Evolutionary conservation across 2,113 vertebrate species (phyloP), one percentile per base, ranked within the genome.

Genomic region (Caretta caretta): DNA sequence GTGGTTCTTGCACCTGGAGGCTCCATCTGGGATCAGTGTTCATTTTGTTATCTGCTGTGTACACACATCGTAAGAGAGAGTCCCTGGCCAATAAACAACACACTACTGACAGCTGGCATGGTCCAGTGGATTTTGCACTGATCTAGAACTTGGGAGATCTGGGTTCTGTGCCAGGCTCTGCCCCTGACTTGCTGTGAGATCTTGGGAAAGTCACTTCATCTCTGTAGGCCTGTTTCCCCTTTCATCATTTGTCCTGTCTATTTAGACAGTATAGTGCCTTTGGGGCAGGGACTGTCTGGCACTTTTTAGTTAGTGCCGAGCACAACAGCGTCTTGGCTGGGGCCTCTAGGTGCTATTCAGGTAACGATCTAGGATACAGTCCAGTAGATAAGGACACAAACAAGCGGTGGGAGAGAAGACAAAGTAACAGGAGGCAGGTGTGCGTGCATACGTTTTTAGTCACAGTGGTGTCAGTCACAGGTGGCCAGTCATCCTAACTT

Each of bases 401-500:
- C 35, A 90, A 10, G 38, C 27, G 1, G 85, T 56, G 86, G 88
- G 93, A 91, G 93, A 4, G 0, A 86, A 38, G 88, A 86, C 53
- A 35, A 83, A 51, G 79, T 0, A 62, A 65, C 19, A 79, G 56
- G 89, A 62, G 85, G 87, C 87, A 4, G 76, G 80, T 5, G 80
- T 22, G 76, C 48, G 57, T 62, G 65, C 82, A 0, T 31, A 90
- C 88, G 82, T 56, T 83, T 88, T 48, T 42, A 83, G 83, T 89
- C 93, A 54, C 38, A 51, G 92, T 82, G 93, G 87, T 85, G 84
- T 92, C 91, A 89, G 86, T 92, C 89, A 91, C 78, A 88, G 92
- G 82, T 56, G 92, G 94, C 90, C 90, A 88, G 78, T 69, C 84
- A 3, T 35, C 80, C 80, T 2, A 46, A 53, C 51, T 92, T 88